phyloP scores from a whole-genome alignment of 2,797 vertebrate species.

The Alca torda region DNA sequence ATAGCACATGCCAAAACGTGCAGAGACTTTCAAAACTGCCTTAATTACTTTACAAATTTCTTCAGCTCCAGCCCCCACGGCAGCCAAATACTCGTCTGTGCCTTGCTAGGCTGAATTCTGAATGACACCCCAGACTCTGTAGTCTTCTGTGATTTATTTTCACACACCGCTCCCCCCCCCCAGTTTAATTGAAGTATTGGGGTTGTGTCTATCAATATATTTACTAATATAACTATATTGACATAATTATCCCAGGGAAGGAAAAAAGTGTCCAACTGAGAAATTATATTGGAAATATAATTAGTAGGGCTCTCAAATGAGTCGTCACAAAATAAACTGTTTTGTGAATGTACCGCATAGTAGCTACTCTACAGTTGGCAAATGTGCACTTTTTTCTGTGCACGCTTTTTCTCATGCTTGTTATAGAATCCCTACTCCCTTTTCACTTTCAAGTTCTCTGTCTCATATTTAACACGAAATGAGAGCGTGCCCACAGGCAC shows the following conservation, averaged over 20 bases:
- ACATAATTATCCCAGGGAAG: neutral
- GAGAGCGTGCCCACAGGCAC: neutral
- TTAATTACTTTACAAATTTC: neutral
- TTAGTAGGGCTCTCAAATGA: neutral
- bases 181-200: neutral
- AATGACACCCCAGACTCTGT: neutral
- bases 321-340: neutral
- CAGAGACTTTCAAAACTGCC: neutral
- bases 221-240: neutral
- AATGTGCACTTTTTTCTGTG: rapidly evolving
- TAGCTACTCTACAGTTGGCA: neutral
- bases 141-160: neutral
- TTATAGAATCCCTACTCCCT: neutral
- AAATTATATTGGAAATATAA: neutral
- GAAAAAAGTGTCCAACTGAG: neutral
- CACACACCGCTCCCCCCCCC: rapidly evolving
- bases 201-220: neutral
- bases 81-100: neutral
- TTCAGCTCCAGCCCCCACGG: neutral
- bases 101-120: neutral
- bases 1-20: neutral
- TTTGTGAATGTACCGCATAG: neutral
- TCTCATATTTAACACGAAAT: neutral
- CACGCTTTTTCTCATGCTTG: neutral
- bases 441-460: neutral